phyloP scores from a whole-genome alignment of 2,888 invertebrate species.

The Scaptomyza cyrtandrae region DNA sequence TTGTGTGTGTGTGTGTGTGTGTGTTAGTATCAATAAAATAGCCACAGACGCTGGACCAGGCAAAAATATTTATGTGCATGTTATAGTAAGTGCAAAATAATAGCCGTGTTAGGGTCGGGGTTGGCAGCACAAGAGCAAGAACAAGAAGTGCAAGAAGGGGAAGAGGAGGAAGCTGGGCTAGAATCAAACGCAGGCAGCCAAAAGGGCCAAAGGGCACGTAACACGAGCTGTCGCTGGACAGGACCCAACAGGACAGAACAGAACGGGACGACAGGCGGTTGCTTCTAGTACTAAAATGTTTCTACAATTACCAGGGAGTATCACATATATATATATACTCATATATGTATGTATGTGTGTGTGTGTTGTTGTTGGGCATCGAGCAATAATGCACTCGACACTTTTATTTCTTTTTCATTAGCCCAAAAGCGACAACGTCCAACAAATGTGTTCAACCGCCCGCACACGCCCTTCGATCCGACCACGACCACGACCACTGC shows the following conservation, averaged over 20 bases:
- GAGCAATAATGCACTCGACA: slow-evolving; percentile 79
- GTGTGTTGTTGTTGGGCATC: slow-evolving; percentile 30
- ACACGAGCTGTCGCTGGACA: slow-evolving; percentile 37
- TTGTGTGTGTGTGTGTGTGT: slow-evolving; percentile 35
- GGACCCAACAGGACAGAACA: neutral
- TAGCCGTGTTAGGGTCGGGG: slow-evolving; percentile 59
- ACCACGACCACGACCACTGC: neutral
- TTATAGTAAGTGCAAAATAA: slow-evolving; percentile 81
- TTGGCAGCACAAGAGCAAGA: neutral
- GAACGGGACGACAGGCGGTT: slow-evolving; percentile 41
- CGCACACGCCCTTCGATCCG: neutral
- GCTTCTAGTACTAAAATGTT: slow-evolving; percentile 58
- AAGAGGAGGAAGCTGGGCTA: slow-evolving; percentile 2
- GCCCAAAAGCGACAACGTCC: slow-evolving; percentile 67
- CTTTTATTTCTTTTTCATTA: slow-evolving; percentile 80
- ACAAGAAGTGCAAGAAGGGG: neutral
- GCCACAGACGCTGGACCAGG: slow-evolving; percentile 62
- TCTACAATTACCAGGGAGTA: slow-evolving; percentile 73
- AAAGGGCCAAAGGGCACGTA: slow-evolving; percentile 48
- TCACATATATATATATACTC: slow-evolving; percentile 8
- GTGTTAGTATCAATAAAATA: slow-evolving; percentile 78
- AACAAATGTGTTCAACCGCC: slow-evolving; percentile 27
- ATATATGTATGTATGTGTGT: slow-evolving; percentile 22
- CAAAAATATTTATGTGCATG: slow-evolving; percentile 78
- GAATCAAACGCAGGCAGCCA: slow-evolving; percentile 13